Evolutionary conservation across 2,888 invertebrate genomes (phyloP).

Genomic region (Electrophaes corylata): DNA sequence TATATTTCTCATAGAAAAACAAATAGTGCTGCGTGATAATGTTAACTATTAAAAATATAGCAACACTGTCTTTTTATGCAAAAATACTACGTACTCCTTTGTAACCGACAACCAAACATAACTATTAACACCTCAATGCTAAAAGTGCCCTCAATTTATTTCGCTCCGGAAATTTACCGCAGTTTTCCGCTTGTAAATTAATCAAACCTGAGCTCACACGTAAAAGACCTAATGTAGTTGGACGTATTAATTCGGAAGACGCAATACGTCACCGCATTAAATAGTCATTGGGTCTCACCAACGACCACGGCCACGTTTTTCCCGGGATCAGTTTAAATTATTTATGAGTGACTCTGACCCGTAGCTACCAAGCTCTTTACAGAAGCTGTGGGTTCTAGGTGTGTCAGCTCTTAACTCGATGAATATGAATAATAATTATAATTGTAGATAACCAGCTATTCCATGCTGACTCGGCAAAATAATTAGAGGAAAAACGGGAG

Average conservation of each 20-base stretch:
- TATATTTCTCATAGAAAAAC: no score
- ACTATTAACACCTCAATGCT: conserved; percentile 9
- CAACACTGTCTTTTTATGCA: no score
- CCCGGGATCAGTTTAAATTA: conserved; percentile 80
- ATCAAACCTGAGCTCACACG: conserved; percentile 35
- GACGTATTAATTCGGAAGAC: conserved; percentile 62
- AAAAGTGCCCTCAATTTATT: conserved; percentile 8
- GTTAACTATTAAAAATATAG: no score
- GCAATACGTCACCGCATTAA: conserved; percentile 68
- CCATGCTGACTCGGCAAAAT: not conserved
- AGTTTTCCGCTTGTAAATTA: conserved; percentile 25
- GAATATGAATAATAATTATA: conserved; percentile 18
- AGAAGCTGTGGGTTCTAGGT: conserved; percentile 15
- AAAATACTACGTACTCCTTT: no score
- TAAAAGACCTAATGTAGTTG: conserved; percentile 36
- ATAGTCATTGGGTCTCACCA: conserved; percentile 66
- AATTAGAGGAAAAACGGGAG: not conserved
- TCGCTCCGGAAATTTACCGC: conserved; percentile 15
- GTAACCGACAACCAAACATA: not conserved
- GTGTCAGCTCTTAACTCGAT: conserved; percentile 23
- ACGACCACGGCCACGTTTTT: conserved; percentile 76
- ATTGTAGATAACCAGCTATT: not conserved
- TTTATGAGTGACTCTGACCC: conserved; percentile 81
- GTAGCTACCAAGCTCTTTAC: conserved; percentile 37
- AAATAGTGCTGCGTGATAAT: no score